A percentile compares a stretch with the other conserved stretches of the same genome.
Conservation (phyloP, 2,113 vertebrate genomes). For the Tonatia bakeri region DNA sequence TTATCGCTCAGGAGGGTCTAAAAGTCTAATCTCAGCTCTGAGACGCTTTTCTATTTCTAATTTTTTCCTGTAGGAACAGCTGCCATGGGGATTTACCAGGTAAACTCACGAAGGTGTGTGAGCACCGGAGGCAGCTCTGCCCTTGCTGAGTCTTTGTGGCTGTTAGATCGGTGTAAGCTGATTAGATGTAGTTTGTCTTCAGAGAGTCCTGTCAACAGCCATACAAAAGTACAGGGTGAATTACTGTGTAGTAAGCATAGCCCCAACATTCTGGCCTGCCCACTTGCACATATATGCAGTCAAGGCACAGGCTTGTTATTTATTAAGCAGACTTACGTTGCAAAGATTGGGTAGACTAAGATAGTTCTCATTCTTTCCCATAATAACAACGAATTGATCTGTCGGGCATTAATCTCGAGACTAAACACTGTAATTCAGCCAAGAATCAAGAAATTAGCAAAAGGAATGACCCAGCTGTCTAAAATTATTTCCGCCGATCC, state of each 20-base stretch:
- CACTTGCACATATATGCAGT: neutral
- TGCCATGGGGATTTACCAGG: slow-evolving; percentile 50
- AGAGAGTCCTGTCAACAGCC: neutral
- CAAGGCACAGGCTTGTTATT: neutral
- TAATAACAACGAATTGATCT: neutral
- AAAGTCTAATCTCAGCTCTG: slow-evolving; percentile 68
- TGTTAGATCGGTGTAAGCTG: neutral
- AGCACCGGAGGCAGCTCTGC: neutral
- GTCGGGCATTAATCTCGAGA: neutral
- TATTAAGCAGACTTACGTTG: neutral
- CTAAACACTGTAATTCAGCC: neutral
- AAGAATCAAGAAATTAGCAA: neutral
- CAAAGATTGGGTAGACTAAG: neutral
- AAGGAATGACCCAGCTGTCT: neutral
- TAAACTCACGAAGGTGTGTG: slow-evolving; percentile 16
- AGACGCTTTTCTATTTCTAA: slow-evolving; percentile 52
- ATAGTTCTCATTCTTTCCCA: neutral
- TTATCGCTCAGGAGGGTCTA: slow-evolving; percentile 71
- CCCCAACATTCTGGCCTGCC: neutral
- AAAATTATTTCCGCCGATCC: neutral
- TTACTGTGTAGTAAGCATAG: neutral
- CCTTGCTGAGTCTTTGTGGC: neutral
- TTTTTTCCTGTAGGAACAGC: slow-evolving; percentile 43
- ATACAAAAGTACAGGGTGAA: neutral
- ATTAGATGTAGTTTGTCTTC: neutral